Percentiles rank a stretch among this genome's conserved stretches.
phyloP scores from a whole-genome alignment of 1,140 invertebrate genomes.

The Eumaeus atala region DNA sequence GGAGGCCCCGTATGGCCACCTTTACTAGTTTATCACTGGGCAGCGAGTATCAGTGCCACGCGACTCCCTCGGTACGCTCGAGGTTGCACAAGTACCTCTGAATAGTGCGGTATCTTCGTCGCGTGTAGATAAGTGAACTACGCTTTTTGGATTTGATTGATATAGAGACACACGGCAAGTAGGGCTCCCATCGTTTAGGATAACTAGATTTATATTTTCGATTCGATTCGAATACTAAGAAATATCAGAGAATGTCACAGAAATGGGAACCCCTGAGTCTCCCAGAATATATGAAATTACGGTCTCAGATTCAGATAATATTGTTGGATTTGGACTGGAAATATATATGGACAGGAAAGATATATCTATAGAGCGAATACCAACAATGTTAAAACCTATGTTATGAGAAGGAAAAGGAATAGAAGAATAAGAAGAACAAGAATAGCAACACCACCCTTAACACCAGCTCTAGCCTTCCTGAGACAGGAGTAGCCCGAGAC shows the following conservation, averaged over 20 bases:
- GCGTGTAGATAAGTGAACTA: not conserved
- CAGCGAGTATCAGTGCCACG: too few species aligned
- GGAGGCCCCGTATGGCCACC: too few species aligned
- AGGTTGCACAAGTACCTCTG: too few species aligned
- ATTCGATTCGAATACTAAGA: not conserved
- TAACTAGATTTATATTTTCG: not conserved
- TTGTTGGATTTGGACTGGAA: not conserved
- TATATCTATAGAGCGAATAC: not conserved
- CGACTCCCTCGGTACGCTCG: too few species aligned
- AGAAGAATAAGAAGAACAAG: not conserved
- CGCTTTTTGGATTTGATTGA: not conserved
- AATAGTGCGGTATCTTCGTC: too few species aligned
- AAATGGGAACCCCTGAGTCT: constrained; percentile 1
- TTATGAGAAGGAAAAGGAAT: not conserved
- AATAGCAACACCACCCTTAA: constrained; percentile 6
- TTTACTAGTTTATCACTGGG: too few species aligned
- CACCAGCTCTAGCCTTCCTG: constrained; percentile 6
- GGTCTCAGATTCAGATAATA: not conserved
- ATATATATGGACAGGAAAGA: constrained; percentile 4
- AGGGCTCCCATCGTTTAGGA: not conserved
- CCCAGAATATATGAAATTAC: not conserved
- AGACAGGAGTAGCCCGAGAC: constrained; percentile 6
- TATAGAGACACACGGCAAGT: not conserved
- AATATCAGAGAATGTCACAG: not conserved
- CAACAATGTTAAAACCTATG: constrained; percentile 2